phyloP scores from a whole-genome alignment of 2,888 invertebrate species.

The Parelbella ahira region DNA sequence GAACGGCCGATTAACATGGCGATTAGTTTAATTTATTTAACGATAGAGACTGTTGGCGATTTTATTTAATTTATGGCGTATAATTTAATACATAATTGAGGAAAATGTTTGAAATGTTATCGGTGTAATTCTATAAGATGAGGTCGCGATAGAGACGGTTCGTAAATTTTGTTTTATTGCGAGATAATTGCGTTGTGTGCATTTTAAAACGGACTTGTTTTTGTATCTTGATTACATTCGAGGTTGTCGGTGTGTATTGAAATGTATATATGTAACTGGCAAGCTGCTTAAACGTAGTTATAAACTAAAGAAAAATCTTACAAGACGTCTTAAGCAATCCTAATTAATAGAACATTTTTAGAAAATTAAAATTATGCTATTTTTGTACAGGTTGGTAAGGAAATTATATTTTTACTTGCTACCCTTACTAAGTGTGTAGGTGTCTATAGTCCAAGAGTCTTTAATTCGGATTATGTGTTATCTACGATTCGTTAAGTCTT shows the following conservation, averaged over 20 bases:
- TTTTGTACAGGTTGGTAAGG: too few relatives aligned
- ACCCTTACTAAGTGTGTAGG: too few relatives aligned
- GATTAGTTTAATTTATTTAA: conserved; percentile 33
- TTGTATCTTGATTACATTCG: conserved; percentile 8
- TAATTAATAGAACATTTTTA: too few relatives aligned
- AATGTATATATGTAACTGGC: too few relatives aligned
- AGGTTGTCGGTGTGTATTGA: conserved; percentile 11
- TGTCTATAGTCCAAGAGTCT: too few relatives aligned
- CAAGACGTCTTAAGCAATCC: too few relatives aligned
- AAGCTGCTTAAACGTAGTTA: too few relatives aligned
- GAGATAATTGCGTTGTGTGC: conserved; percentile 24
- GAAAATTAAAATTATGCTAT: too few relatives aligned
- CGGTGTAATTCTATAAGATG: conserved; percentile 20
- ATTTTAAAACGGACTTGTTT: conserved; percentile 14
- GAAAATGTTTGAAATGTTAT: conserved; percentile 27
- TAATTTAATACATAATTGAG: conserved; percentile 33
- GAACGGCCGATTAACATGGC: conserved; percentile 19
- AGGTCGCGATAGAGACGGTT: conserved; percentile 18
- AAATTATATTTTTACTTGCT: too few relatives aligned
- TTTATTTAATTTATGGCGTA: conserved; percentile 34
- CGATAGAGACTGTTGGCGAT: conserved; percentile 28
- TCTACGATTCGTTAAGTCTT: too few relatives aligned
- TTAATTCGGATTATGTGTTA: too few relatives aligned
- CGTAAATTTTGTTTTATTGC: conserved; percentile 27
- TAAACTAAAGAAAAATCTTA: too few relatives aligned